Base-by-base conservation (phyloP, 2,888 invertebrate species). In the Epirrhoe alternata region DNA sequence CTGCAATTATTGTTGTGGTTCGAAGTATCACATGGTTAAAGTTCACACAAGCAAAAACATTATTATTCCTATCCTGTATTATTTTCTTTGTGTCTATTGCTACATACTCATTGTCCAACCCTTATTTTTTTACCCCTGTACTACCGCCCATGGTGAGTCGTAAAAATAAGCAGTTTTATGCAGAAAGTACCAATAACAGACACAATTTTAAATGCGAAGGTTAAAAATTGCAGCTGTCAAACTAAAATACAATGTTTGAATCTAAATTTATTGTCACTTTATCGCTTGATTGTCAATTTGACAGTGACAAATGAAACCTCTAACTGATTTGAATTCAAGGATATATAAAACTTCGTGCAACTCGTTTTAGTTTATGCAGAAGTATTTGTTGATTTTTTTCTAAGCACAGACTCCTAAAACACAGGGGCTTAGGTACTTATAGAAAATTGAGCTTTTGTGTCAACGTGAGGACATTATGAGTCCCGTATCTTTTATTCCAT, bases 91-190 rank as follows among this genome's bases (percentile, higher is more conserved):
- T 45, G 60, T 61, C 56, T 33, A 31, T 14, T 56, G 65, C 30
- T 51, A 51, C 65, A 65, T 30, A 14, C 60, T 61, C 61, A 51
- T 56, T 47, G 65, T 61, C 24, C 61, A 51, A 65, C 65, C 65
- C 60, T 61, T 65, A 65, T 56, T 60, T 64, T 45, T 51, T 24
- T 35, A 50, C 55, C 64, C 58, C 31, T 33, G 51, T 24, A 51
- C 31, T 17, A 50, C 64, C 65, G 61, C 61, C 65, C 56, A 47
- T 61, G 65, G 65, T 56, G 60, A 60, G 60, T 55, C 64, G 14
- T 65, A 65, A 65, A 64, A 53, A 57, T 65, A 56, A 61, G 60
- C 52, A 52, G 52, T 61, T 61, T 61, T 61, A 65, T 65, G 47
- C 60, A 56, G 33, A 55, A 52, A 51, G 60, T 56, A 53, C 30